Evolutionary conservation across 2,797 vertebrate genomes (phyloP).

Genomic region (Myripristis murdjan): DNA sequence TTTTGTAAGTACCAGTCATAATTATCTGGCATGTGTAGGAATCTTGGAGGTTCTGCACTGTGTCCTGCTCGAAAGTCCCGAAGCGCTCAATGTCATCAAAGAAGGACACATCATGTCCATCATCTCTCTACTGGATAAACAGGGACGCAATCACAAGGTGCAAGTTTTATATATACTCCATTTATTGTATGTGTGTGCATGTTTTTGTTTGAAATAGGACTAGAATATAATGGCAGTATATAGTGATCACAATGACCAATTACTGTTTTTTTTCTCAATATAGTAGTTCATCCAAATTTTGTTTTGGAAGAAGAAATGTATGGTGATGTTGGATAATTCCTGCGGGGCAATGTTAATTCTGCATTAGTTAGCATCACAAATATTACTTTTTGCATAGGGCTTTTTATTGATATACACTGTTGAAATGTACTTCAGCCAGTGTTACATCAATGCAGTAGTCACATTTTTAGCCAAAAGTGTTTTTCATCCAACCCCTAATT

Average conservation of each 20-base stretch:
- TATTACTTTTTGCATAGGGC: not conserved
- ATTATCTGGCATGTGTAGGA: constrained; percentile 77
- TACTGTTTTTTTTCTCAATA: no score
- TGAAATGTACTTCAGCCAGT: not conserved
- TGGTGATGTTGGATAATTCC: not conserved
- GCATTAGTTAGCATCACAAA: not conserved
- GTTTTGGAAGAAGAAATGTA: no score
- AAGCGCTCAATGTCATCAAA: constrained; percentile 94
- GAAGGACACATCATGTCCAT: constrained; percentile 95
- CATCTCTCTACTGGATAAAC: constrained; percentile 94
- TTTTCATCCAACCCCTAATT: constrained; percentile 5
- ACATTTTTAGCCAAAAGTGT: not conserved
- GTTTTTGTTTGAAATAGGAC: not conserved
- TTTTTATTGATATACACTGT: not conserved
- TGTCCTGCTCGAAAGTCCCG: constrained; percentile 94
- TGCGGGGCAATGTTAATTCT: not conserved
- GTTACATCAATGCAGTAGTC: not conserved
- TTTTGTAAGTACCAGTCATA: not conserved
- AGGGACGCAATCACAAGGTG: constrained; percentile 95
- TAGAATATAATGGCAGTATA: not conserved
- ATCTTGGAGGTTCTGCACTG: constrained; percentile 96
- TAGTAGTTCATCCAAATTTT: no score
- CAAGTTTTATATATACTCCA: not conserved
- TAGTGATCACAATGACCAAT: not conserved
- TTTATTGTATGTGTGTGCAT: constrained; percentile 8